Base-by-base conservation (phyloP, 1,140 invertebrate species). In the Drosophila burlai region DNA sequence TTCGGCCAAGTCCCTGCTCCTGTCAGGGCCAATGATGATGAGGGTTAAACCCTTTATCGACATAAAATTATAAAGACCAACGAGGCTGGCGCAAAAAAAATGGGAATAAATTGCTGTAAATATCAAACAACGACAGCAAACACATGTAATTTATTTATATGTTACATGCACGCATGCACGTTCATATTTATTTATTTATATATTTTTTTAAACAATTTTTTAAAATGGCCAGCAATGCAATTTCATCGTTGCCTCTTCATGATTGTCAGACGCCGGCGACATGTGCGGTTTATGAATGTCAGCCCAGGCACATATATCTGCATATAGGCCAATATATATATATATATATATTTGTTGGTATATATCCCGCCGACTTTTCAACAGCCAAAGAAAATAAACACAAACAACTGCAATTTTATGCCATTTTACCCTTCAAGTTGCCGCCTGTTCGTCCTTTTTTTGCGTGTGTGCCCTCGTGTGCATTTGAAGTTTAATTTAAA, bases 211-310 rank as follows among this genome's bases (percentile, higher is more conserved):
- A 38, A 26, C 40, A 36, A 74, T 54, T 73, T 68, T 57, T 50
- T 65, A 62, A 64, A 76, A 76, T 66, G 62, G 61, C 62, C 73
- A 77, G 57, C 73, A 68, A 43, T 68, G 73, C 73, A 77, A 50
- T 77, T 76, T 76, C 49, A 49, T 50, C 43, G 64, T 34, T 49
- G 43, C 18, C 64, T 57, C 42, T 58, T 52, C 58, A 57, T 76
- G 60, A 52, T 55, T 60, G 72, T 49, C 61, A 49, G 31, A 54
- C 49, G 63, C 34, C 38, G 42, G 64, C 64, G 50, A 79, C 76
- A 83, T 66, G 75, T 83, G 81, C 47, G 76, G 75, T 71, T 83
- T 75, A 83, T 80, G 69, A 68, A 43, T 83, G 76, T 75, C 81
- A 61, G 43, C 18, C 34, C 59, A 50, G 46, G 74, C 38, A 59